Base-by-base conservation (phyloP, 2,113 vertebrate species). In the Phoenicopterus ruber region DNA sequence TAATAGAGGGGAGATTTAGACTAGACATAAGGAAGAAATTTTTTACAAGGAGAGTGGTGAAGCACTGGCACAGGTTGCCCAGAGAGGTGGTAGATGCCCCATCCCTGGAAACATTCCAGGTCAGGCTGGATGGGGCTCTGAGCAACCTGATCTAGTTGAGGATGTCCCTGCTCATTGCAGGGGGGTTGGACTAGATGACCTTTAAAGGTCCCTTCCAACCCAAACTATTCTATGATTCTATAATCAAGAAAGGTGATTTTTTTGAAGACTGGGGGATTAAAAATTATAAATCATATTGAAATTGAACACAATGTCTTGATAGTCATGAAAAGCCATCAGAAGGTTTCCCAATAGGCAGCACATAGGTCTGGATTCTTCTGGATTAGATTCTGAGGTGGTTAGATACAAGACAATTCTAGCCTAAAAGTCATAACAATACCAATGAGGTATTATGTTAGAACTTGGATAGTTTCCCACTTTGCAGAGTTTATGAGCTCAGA, bases 231-330 rank as follows among this genome's bases (percentile, higher is more conserved):
- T n/a, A n/a, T n/a, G n/a, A n/a, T n/a, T n/a, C n/a, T n/a, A n/a
- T 20, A 1, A 65, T 26, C 0, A 3, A 76, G 24, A 83, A 36
- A 76, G 1, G 1, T 10, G 1, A 7, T 29, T 38, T 59, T 66
- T 42, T 50, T 44, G 1, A 50, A 80, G 28, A 20, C 24, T 21
- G 4, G 13, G 9, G 12, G 10, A 54, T 49, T 14, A 50, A 81
- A 83, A 77, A 18, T 17, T 72, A 22, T 19, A 86, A 77, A 61
- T 29, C 2, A 13, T 46, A 17, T 10, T 50, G 29, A 76, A 86
- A 83, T 9, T 32, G 7, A 67, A 55, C 26, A 63, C 2, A 42
- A 10, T 38, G 9, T 44, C 8, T 83, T 86, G 8, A 32, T 17
- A 67, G 9, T 22, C 17, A 31, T 17, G 18, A 82, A 79, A 82